Percentiles rank a stretch among this genome's conserved stretches.
Evolutionary conservation across 2,113 vertebrate genomes (phyloP).

Genomic region (Circaetus cinerascens): DNA sequence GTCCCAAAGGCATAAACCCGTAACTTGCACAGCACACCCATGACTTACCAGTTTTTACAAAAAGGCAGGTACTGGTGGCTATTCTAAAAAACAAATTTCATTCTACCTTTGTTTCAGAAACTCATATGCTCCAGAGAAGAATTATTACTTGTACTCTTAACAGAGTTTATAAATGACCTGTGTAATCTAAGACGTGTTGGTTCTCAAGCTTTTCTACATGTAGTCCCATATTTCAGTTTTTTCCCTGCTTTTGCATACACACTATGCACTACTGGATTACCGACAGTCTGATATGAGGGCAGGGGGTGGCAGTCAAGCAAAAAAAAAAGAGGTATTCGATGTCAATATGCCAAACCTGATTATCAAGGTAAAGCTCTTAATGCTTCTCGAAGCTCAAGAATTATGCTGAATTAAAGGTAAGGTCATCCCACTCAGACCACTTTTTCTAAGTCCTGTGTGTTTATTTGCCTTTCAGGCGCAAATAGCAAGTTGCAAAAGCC

Average conservation of each 20-base stretch:
- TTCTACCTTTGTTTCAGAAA: neutral
- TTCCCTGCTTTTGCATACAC: neutral
- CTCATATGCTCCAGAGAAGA: neutral
- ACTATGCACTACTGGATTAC: neutral
- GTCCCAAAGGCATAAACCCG: neutral
- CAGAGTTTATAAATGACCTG: neutral
- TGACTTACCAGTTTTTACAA: neutral
- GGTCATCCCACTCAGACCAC: neutral
- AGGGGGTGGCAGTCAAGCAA: neutral
- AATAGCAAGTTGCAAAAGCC: neutral
- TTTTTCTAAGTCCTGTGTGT: neutral
- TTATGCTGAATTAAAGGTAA: constrained; percentile 24
- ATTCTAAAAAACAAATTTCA: neutral
- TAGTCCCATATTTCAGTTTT: neutral
- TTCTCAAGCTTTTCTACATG: neutral
- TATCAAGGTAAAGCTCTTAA: neutral
- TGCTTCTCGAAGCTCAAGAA: neutral
- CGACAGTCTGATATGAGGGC: neutral
- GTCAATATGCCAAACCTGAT: neutral
- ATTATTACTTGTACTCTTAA: neutral
- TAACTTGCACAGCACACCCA: neutral
- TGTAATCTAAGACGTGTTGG: neutral
- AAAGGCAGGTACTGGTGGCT: neutral
- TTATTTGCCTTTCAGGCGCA: constrained; percentile 16
- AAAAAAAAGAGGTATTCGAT: neutral